A percentile compares a stretch with the other conserved stretches of the same genome.
Evolutionary conservation across 1,140 invertebrate species (phyloP).

Genomic region (Drosophila nikananu): DNA sequence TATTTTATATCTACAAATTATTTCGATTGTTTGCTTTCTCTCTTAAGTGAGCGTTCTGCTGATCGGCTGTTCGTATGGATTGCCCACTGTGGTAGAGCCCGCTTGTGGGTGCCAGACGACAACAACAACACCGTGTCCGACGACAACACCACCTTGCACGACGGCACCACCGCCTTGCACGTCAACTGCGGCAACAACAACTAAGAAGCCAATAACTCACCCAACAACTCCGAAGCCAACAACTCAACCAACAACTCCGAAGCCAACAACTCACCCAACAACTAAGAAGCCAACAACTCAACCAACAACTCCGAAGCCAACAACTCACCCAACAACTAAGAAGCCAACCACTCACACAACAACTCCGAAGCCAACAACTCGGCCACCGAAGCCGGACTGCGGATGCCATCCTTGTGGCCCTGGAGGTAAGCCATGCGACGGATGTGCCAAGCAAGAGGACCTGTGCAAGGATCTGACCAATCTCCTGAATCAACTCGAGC

Average conservation of each 20-base stretch:
- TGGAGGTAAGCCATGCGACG: slow-evolving; percentile 29
- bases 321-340: too few species aligned
- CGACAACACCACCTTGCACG: background rate
- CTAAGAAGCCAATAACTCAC: too few species aligned
- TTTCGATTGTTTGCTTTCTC: background rate
- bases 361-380: too few species aligned
- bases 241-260: too few species aligned
- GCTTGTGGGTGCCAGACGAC: too few species aligned
- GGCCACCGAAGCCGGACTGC: background rate
- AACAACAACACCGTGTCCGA: too few species aligned
- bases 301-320: too few species aligned
- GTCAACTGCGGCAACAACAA: too few species aligned
- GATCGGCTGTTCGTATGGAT: slow-evolving; percentile 4
- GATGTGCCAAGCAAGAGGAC: background rate
- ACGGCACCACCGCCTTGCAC: background rate
- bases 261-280: too few species aligned
- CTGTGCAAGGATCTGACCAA: slow-evolving; percentile 9
- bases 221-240: too few species aligned
- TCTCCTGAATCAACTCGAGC: background rate
- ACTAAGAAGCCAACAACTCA: too few species aligned
- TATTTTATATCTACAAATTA: background rate
- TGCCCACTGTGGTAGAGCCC: background rate
- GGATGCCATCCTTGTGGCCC: slow-evolving; percentile 39
- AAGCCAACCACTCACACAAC: too few species aligned
- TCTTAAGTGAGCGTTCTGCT: slow-evolving; percentile 13